phyloP scores from a whole-genome alignment of 2,113 vertebrate genomes.

The Benitochromis conjunctus region DNA sequence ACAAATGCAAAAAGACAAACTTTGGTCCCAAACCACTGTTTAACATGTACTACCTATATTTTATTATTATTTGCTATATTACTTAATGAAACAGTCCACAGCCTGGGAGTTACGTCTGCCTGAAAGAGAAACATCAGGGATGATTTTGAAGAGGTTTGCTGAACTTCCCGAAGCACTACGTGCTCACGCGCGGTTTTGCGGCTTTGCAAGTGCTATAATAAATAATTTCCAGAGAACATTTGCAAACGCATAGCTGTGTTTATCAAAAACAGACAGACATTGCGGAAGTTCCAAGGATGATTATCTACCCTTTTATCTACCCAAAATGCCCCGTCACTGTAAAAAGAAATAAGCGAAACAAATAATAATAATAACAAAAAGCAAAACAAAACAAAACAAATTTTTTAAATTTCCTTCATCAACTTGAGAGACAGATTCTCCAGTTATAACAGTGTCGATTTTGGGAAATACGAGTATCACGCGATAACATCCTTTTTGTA shows the following conservation, averaged over 20 bases:
- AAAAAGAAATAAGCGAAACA: neutral
- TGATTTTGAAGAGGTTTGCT: rapidly evolving
- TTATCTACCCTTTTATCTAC: neutral
- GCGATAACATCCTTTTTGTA: neutral
- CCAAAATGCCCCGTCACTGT: neutral
- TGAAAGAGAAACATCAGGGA: neutral
- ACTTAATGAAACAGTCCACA: rapidly evolving
- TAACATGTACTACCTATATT: neutral
- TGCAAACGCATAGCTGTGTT: neutral
- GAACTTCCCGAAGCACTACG: neutral
- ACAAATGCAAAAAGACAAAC: rapidly evolving
- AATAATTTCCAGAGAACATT: neutral
- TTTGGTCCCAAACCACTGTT: neutral
- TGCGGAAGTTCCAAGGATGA: neutral
- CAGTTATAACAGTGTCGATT: neutral
- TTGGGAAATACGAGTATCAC: neutral
- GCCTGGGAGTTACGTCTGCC: neutral
- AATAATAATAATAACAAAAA: neutral
- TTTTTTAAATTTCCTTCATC: neutral
- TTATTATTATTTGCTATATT: neutral
- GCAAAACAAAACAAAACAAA: neutral
- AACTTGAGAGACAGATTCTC: neutral
- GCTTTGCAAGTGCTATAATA: neutral
- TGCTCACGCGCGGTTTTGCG: neutral
- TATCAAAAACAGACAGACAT: neutral